Percentiles rank a stretch among this genome's conserved stretches.
Evolutionary conservation across 2,888 invertebrate genomes (phyloP).

Genomic region (Steinernema hermaphroditum): DNA sequence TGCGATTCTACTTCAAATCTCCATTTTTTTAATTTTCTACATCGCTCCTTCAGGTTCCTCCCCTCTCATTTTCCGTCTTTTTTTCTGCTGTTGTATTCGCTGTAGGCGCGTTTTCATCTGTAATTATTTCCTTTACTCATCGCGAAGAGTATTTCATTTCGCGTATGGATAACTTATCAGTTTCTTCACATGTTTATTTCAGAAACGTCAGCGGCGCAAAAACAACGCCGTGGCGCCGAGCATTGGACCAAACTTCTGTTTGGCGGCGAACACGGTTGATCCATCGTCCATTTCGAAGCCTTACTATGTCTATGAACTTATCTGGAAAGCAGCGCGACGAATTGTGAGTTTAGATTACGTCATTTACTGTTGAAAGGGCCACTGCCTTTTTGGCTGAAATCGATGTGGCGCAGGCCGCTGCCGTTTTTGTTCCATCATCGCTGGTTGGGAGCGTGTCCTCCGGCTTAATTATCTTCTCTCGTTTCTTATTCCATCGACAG

Average conservation of each 20-base stretch:
- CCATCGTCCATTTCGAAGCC: neutral
- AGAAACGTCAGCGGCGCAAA: slow-evolving; percentile 13
- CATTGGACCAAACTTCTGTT: slow-evolving; percentile 27
- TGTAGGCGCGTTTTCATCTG: too few species aligned
- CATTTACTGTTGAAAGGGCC: slow-evolving; percentile 2
- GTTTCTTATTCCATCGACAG: neutral
- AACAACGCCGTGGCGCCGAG: slow-evolving; percentile 22
- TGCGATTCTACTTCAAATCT: neutral
- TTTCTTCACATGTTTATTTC: neutral
- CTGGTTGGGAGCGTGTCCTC: neutral
- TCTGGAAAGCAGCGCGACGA: slow-evolving; percentile 99
- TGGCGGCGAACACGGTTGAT: slow-evolving; percentile 17
- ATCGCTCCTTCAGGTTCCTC: too few species aligned
- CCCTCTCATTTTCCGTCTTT: too few species aligned
- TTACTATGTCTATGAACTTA: slow-evolving; percentile 79
- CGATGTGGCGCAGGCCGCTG: slow-evolving; percentile 14
- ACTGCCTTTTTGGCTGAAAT: slow-evolving; percentile 21
- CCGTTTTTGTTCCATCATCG: neutral
- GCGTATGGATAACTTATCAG: too few species aligned
- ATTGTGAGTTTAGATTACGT: slow-evolving; percentile 79
- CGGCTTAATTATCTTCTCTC: slow-evolving; percentile 27
- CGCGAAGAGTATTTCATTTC: too few species aligned
- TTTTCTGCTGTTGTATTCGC: too few species aligned
- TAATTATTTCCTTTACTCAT: too few species aligned
- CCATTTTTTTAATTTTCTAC: too few species aligned